These are phyloP conservation scores for Tipula lateralis DNA, from an alignment of 2,888 invertebrate species.

Conservation along the genomic window DNA sequence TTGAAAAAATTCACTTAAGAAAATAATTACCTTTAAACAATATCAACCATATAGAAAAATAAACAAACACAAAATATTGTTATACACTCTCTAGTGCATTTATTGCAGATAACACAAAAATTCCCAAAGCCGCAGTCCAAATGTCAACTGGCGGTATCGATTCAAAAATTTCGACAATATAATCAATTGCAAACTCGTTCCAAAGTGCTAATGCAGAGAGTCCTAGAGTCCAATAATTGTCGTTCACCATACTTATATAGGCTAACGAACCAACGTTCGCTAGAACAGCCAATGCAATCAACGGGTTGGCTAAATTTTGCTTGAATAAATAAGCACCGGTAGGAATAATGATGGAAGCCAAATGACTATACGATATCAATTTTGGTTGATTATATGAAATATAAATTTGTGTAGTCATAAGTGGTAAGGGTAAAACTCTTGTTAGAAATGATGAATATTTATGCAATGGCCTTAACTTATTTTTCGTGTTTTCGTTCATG, in stretches of 20 bases:
- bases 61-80: neutral
- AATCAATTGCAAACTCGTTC: constrained; percentile 32
- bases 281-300: neutral
- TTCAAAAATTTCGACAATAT: constrained; percentile 20
- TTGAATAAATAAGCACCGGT: neutral
- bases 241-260: constrained; percentile 29
- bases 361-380: neutral
- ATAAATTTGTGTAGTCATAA: constrained; percentile 28
- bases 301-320: neutral
- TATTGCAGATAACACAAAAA: constrained; percentile 28
- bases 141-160: constrained; percentile 32
- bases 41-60: neutral
- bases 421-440: neutral
- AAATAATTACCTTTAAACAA: too few species aligned
- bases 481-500: constrained; percentile 20
- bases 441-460: neutral
- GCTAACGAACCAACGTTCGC: constrained; percentile 30
- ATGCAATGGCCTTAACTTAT: neutral
- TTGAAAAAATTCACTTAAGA: too few species aligned
- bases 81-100: neutral
- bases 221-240: constrained; percentile 32
- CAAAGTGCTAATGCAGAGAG: constrained; percentile 28
- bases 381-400: too few species aligned
- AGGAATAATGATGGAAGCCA: neutral
- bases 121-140: constrained; percentile 30